Evolutionary conservation across 2,888 invertebrate genomes (phyloP), one percentile per base, ranked within the genome.

Genomic region (Athetis lepigone): DNA sequence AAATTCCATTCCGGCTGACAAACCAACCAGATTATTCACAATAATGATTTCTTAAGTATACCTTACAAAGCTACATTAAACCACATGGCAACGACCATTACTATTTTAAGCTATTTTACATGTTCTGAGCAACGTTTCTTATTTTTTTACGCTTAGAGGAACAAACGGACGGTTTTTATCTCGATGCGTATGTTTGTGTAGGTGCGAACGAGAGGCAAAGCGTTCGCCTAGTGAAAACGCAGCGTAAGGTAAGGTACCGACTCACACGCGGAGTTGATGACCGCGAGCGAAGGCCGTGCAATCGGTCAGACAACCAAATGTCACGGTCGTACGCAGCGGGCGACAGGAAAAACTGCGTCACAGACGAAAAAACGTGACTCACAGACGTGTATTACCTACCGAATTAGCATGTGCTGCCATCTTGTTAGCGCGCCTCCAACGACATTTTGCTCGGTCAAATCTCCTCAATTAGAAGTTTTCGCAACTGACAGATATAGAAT

Each of bases 221-320:
- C 70, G 70, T 77, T 82, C 71, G 83, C 69, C 78, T 83, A 85
- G 88, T 89, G 88, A 87, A 88, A 89, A 88, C 85, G 82, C 81
- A 82, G 74, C 78, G 83, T 87, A 88, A 88, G 86, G 90, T 90
- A 86, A 84, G 80, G 86, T 88, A 85, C 89, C 83, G 84, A 83
- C 88, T 86, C 89, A 82, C 86, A 88, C 88, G 85, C 88, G 87
- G 92, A 89, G 94, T 93, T 92, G 94, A 90, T 92, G 94, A 95
- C 94, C 94, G 94, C 91, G 86, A 81, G 81, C 88, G 94, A 94
- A 95, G 94, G 94, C 93, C 93, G 91, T 81, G 83, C 94, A 94
- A 94, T 95, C 94, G 94, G 94, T 94, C 94, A 94, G 90, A 89
- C 92, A 90, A 85, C 85, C 90, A 95, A 95, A 95, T 95, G 94